Conservation (phyloP, 2,113 vertebrate genomes). For the Pedionomus torquatus region DNA sequence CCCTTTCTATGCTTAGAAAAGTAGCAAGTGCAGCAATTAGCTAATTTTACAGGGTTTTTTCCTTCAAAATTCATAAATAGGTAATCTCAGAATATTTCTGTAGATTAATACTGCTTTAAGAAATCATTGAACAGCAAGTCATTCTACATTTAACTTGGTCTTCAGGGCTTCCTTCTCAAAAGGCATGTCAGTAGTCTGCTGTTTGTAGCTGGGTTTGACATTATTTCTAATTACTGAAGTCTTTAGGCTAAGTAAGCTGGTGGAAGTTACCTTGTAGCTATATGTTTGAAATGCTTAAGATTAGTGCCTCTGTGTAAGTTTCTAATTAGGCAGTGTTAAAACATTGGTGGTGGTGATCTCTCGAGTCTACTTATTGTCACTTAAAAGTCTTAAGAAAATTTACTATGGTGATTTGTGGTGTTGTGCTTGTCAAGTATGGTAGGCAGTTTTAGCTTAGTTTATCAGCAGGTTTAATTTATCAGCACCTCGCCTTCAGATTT, state of each 20-base stretch:
- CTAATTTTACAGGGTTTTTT: background rate
- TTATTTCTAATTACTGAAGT: background rate
- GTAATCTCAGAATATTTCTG: constrained; percentile 18
- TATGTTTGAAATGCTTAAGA: background rate
- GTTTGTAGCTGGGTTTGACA: background rate
- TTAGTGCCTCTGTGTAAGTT: background rate
- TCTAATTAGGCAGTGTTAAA: background rate
- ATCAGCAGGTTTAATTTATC: background rate
- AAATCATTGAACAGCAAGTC: background rate
- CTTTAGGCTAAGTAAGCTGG: background rate
- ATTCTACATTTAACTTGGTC: background rate
- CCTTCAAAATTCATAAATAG: background rate
- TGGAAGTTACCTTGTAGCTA: background rate
- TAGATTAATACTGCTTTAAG: background rate
- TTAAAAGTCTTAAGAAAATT: background rate
- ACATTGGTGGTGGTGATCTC: background rate
- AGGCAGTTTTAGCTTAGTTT: background rate
- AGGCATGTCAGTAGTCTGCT: background rate
- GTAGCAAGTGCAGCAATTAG: background rate
- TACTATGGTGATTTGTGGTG: background rate
- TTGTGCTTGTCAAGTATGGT: background rate
- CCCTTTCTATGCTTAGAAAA: background rate
- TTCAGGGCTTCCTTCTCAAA: background rate
- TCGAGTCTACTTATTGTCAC: background rate
- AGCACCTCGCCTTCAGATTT: background rate